A percentile compares a stretch with the other conserved stretches of the same genome.
These are phyloP conservation scores for Dicyrtoma fusca DNA, from an alignment of 2,888 invertebrate genomes.

Conservation along the genomic window DNA sequence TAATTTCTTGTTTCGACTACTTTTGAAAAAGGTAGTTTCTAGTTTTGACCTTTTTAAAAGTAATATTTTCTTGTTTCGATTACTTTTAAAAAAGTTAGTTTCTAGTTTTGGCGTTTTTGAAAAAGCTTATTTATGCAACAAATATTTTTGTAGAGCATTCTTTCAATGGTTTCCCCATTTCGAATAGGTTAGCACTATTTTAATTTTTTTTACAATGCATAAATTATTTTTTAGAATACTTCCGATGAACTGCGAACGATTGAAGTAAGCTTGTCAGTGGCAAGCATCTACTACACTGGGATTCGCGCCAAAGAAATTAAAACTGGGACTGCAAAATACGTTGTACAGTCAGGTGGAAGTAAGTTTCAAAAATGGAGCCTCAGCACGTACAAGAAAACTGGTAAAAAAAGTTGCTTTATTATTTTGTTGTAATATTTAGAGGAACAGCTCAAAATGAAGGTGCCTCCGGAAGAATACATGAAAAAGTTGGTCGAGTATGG, in stretches of 20 bases:
- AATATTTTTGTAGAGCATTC: too few species aligned
- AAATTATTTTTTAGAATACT: too few species aligned
- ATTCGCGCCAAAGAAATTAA: slow-evolving; percentile 72
- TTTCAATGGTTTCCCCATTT: too few species aligned
- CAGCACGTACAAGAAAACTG: neutral
- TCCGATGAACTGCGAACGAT: slow-evolving; percentile 64
- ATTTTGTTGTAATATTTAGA: slow-evolving; percentile 59
- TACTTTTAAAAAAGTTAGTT: too few species aligned
- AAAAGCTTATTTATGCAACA: too few species aligned
- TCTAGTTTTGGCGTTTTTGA: too few species aligned
- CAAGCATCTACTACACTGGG: slow-evolving; percentile 77
- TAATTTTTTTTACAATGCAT: too few species aligned
- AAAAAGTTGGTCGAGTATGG: slow-evolving; percentile 79
- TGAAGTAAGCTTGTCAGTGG: slow-evolving; percentile 69
- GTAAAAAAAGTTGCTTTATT: neutral
- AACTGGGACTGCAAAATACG: slow-evolving; percentile 69
- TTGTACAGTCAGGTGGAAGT: slow-evolving; percentile 69
- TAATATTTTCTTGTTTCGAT: too few species aligned
- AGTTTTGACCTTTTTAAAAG: too few species aligned
- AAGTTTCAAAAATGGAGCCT: slow-evolving; percentile 58
- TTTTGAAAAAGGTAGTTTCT: too few species aligned
- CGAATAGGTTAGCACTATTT: too few species aligned
- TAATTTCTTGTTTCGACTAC: too few species aligned
- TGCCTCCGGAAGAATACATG: slow-evolving; percentile 72
- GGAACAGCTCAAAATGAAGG: slow-evolving; percentile 65